Evolutionary conservation across 2,797 vertebrate genomes (phyloP), one percentile per base, ranked within the genome.

Genomic region (Mycteria americana): DNA sequence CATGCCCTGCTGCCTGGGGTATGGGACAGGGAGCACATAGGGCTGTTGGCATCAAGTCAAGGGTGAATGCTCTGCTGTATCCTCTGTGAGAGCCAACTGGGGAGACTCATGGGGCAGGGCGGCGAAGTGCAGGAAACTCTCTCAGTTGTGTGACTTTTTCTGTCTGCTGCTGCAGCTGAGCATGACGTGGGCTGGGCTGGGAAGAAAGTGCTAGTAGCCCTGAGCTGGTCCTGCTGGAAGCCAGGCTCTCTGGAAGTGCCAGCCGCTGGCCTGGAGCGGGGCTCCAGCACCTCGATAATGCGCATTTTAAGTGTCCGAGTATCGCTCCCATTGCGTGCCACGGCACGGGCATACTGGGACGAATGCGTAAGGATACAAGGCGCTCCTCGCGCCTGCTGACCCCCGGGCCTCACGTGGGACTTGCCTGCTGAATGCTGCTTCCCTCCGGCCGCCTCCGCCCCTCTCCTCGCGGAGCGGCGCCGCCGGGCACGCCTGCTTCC

Each of bases 241-340:
- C 50, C 64, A 1, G 28, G n/a, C 37, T 22, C 21, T 35, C 37
- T 25, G 68, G 59, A 35, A 35, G 17, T 15, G 62, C 56, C 18
- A 8, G 35, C 27, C 1, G 33, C 56, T 30, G 64, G 59, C 62
- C 28, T 6, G 31, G 12, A 37, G 25, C 1, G 27, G 27, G 67
- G 51, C 37, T 51, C 12, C 77, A 2, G 57, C 18, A 0, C 30
- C 30, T 28, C 33, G 15, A 2, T 7, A 35, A 12, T 0, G 12
- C 5, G 35, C 33, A 0, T 4, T 28, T 46, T 41, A 13, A 2
- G 46, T 24, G 13, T 6, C 8, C 8, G 53, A 23, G 8, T 10
- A 8, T 22, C 3, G 65, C 18, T 41, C 5, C 4, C 54, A 7
- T 23, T 14, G 37, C 18, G 64, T 33, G 70, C 27, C 12, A 0